Evolutionary conservation across 1,140 invertebrate genomes (phyloP).

Genomic region (honey bee (Apis mellifera)): Amel_HAv3.1 CM009937.2:8981001-8981500

Average conservation of each 20-base stretch:
- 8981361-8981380: not conserved
- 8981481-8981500: no score
- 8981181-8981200: conserved; percentile 61
- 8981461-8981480: no score
- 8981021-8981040: conserved; percentile 92
- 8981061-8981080: conserved; percentile 97
- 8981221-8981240: conserved; percentile 31
- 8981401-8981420: no score
- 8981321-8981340: no score
- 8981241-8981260: conserved; percentile 19
- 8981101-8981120: conserved; percentile 95
- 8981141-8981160: conserved; percentile 90
- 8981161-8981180: conserved; percentile 71
- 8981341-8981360: not conserved
- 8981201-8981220: conserved; percentile 46
- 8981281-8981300: no score
- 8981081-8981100: conserved; percentile 93
- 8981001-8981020: conserved; percentile 93
- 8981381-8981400: no score
- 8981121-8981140: conserved; percentile 98
- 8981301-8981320: not conserved
- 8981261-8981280: no score
- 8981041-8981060: conserved; percentile 95
- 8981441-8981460: no score
- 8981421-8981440: no score